Conservation (phyloP, 1,140 invertebrate genomes). For the Cydia amplana region DNA sequence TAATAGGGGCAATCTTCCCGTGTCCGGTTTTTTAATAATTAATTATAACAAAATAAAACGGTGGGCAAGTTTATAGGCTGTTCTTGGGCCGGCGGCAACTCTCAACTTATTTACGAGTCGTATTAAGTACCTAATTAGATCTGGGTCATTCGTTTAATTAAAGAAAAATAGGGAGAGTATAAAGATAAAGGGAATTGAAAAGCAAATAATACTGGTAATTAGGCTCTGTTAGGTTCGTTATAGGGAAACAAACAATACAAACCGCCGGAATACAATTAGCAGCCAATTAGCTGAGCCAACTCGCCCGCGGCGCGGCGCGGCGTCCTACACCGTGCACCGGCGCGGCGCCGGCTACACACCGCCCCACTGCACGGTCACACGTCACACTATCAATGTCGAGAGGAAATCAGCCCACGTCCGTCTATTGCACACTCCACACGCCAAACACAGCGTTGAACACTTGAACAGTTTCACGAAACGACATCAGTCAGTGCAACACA, state of each 20-base stretch:
- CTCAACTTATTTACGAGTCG: neutral
- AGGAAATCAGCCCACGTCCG: neutral
- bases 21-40: neutral
- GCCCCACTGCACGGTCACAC: neutral
- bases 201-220: constrained; percentile 11
- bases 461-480: neutral
- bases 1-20: neutral
- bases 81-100: neutral
- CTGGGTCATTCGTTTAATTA: neutral
- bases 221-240: neutral
- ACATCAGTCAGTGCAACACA: too few species aligned
- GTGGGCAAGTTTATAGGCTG: constrained; percentile 6
- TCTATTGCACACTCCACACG: neutral
- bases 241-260: neutral
- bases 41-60: constrained; percentile 19
- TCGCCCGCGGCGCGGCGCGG: neutral
- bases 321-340: neutral
- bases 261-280: constrained; percentile 6
- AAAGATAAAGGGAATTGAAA: neutral
- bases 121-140: neutral
- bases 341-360: neutral
- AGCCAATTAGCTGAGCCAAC: neutral
- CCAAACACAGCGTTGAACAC: neutral
- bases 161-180: neutral
- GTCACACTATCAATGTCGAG: neutral